phyloP scores from a whole-genome alignment of 2,113 vertebrate species.

The Cyprinodon tularosa region DNA sequence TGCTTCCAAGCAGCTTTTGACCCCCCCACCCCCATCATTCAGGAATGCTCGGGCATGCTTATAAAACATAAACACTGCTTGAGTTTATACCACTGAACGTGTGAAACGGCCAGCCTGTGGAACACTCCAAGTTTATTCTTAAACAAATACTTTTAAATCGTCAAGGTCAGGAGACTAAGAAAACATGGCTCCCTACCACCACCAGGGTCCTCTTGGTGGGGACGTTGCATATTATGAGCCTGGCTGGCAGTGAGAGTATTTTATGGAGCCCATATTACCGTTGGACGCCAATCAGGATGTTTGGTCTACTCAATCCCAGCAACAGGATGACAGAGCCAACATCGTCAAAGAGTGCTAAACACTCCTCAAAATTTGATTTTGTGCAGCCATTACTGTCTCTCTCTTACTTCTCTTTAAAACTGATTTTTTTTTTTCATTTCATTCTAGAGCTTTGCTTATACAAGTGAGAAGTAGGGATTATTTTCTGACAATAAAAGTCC shows the following conservation, averaged over 20 bases:
- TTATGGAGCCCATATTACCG: slow-evolving; percentile 62
- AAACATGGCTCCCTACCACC: slow-evolving; percentile 56
- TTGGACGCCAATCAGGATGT: slow-evolving; percentile 65
- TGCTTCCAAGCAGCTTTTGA: slow-evolving; percentile 59
- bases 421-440: slow-evolving; percentile 49
- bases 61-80: slow-evolving; percentile 67
- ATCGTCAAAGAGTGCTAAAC: slow-evolving; percentile 41
- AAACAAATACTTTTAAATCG: slow-evolving; percentile 71
- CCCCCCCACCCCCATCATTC: slow-evolving; percentile 59
- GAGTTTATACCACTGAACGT: slow-evolving; percentile 62
- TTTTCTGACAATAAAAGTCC: slow-evolving; percentile 18
- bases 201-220: slow-evolving; percentile 27
- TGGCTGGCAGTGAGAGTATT: slow-evolving; percentile 45
- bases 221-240: slow-evolving; percentile 46
- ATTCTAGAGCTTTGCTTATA: slow-evolving; percentile 48
- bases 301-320: slow-evolving; percentile 48
- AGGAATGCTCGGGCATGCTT: slow-evolving; percentile 61
- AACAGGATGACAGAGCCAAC: slow-evolving; percentile 42
- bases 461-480: slow-evolving; percentile 50
- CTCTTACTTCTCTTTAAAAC: slow-evolving; percentile 32
- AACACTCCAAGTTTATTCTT: slow-evolving; percentile 64
- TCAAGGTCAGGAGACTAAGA: slow-evolving; percentile 64
- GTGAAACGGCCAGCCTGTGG: slow-evolving; percentile 54
- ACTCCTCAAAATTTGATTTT: slow-evolving; percentile 51
- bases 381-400: slow-evolving; percentile 52